These are phyloP conservation scores for Pantala flavescens DNA, from an alignment of 1,140 invertebrate species.

Conservation along the genomic window DNA sequence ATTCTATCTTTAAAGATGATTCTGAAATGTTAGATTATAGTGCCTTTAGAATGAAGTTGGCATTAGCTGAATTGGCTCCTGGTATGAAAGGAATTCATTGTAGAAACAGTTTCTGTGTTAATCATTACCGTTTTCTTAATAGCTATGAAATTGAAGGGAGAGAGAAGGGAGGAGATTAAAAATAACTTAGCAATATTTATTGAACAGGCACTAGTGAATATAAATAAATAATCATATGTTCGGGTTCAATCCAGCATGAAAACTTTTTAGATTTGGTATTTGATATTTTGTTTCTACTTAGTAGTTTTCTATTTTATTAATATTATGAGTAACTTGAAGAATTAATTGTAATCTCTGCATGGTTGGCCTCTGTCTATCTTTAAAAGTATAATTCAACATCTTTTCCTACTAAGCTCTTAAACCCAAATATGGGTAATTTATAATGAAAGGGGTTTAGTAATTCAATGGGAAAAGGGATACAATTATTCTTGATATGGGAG, in stretches of 20 bases:
- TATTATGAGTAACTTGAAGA: neutral
- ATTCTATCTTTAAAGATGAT: neutral
- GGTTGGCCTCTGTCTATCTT: neutral
- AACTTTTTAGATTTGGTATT: neutral
- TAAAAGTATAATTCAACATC: neutral
- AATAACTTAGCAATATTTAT: neutral
- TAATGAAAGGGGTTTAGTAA: neutral
- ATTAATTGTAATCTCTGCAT: neutral
- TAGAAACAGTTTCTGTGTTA: neutral
- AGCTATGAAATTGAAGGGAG: slow-evolving; percentile 5
- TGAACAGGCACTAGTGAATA: no score
- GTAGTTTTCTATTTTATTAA: neutral
- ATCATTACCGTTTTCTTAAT: neutral
- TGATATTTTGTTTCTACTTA: neutral
- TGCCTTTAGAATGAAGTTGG: slow-evolving; percentile 11
- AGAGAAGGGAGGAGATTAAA: neutral
- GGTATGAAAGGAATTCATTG: slow-evolving; percentile 11
- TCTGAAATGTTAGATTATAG: slow-evolving; percentile 14
- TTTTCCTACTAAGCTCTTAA: neutral
- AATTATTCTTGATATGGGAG: neutral
- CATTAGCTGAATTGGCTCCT: slow-evolving; percentile 13
- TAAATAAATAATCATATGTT: neutral
- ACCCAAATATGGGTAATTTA: neutral
- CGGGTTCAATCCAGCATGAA: neutral
- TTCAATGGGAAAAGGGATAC: neutral